Conservation (phyloP, 2,113 vertebrate genomes). For the mouse (Mus musculus) region DNA sequence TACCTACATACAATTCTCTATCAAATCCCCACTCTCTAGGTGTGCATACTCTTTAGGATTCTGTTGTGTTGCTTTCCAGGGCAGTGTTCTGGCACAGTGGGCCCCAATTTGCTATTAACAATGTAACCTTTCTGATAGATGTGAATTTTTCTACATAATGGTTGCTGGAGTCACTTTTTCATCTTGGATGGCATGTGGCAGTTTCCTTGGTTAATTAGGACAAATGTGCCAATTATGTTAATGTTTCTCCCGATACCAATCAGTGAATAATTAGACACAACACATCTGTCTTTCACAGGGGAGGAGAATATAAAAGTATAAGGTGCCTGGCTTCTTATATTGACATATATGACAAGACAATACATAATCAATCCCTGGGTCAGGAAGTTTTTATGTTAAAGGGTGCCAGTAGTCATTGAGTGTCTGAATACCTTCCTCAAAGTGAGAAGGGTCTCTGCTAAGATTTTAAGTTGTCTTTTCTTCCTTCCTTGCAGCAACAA, state of each 20-base stretch:
- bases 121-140: slow-evolving; percentile 31
- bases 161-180: slow-evolving; percentile 84
- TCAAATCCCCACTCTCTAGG: slow-evolving; percentile 61
- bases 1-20: slow-evolving; percentile 84
- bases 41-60: neutral
- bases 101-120: slow-evolving; percentile 29
- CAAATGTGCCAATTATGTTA: slow-evolving; percentile 96
- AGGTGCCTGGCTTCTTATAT: slow-evolving; percentile 78
- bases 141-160: slow-evolving; percentile 72
- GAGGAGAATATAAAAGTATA: slow-evolving; percentile 73
- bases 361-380: neutral
- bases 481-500: neutral
- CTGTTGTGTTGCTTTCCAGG: slow-evolving; percentile 33
- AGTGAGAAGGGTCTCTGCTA: neutral
- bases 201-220: slow-evolving; percentile 94
- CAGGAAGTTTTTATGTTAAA: slow-evolving; percentile 40
- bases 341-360: neutral
- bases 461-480: neutral
- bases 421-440: neutral
- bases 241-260: slow-evolving; percentile 93
- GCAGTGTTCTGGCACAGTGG: slow-evolving; percentile 34
- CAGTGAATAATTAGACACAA: slow-evolving; percentile 92
- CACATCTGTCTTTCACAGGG: slow-evolving; percentile 88
- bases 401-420: neutral
- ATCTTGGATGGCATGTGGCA: slow-evolving; percentile 92